Evolutionary conservation across 2,797 vertebrate species (phyloP).

Genomic region (Pampus argenteus): DNA sequence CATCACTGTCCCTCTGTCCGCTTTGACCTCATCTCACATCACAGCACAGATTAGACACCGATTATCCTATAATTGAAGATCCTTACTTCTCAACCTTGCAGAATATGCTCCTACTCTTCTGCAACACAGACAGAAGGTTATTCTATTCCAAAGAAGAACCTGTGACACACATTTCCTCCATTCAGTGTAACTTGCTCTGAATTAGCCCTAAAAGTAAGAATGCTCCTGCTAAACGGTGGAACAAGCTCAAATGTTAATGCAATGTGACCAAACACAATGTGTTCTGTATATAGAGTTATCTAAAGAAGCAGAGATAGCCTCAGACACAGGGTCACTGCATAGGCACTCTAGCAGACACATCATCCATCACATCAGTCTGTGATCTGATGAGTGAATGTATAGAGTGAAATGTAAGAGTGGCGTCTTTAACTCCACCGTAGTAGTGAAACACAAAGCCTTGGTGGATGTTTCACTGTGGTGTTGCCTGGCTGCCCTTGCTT

Average conservation of each 20-base stretch:
- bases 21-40: slow-evolving; percentile 85
- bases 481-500: slow-evolving; percentile 72
- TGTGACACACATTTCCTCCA: slow-evolving; percentile 36
- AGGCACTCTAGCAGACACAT: slow-evolving; percentile 55
- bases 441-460: slow-evolving; percentile 58
- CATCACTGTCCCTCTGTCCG: slow-evolving; percentile 83
- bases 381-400: slow-evolving; percentile 75
- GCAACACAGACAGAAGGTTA: slow-evolving; percentile 63
- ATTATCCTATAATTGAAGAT: slow-evolving; percentile 85
- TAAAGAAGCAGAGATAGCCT: slow-evolving; percentile 55
- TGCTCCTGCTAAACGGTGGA: slow-evolving; percentile 25
- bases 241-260: slow-evolving; percentile 32
- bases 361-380: slow-evolving; percentile 75
- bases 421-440: slow-evolving; percentile 64
- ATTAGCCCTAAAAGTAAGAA: slow-evolving; percentile 30
- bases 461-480: slow-evolving; percentile 56
- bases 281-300: slow-evolving; percentile 66
- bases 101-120: slow-evolving; percentile 69
- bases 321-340: slow-evolving; percentile 70
- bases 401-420: slow-evolving; percentile 64
- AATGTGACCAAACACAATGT: slow-evolving; percentile 45
- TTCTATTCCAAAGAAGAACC: slow-evolving; percentile 33
- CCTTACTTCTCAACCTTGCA: slow-evolving; percentile 81
- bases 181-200: slow-evolving; percentile 18
- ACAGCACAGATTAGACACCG: slow-evolving; percentile 82